A percentile compares a stretch with the other conserved stretches of the same genome.
These are phyloP conservation scores for Stenodera caucasica DNA, from an alignment of 2,888 invertebrate genomes.

Conservation along the genomic window DNA sequence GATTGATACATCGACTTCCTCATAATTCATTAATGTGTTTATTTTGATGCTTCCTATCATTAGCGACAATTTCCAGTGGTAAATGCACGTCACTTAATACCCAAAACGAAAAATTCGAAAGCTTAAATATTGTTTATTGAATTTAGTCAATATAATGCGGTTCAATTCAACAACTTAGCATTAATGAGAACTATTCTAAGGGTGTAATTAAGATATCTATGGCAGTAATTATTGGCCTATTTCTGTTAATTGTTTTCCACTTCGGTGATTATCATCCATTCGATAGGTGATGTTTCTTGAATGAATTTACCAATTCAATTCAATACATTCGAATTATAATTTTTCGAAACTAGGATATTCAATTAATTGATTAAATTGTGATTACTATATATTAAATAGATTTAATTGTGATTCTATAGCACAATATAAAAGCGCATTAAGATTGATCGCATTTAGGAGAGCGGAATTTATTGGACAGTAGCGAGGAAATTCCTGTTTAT, in stretches of 20 bases:
- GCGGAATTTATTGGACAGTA: slow-evolving; percentile 29
- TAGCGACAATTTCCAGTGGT: slow-evolving; percentile 20
- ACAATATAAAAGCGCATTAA: slow-evolving; percentile 29
- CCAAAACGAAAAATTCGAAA: too few species aligned
- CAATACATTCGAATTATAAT: background rate
- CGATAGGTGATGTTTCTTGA: background rate
- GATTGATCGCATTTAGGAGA: slow-evolving; percentile 30
- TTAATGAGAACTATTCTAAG: slow-evolving; percentile 30
- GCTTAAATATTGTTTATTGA: too few species aligned
- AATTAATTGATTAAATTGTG: background rate
- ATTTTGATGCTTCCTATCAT: slow-evolving; percentile 24
- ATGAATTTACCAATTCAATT: background rate
- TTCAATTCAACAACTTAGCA: slow-evolving; percentile 26
- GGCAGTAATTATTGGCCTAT: slow-evolving; percentile 27
- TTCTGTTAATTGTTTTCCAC: slow-evolving; percentile 25
- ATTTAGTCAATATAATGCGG: too few species aligned
- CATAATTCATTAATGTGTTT: slow-evolving; percentile 28
- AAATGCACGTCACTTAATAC: background rate
- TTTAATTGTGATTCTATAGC: slow-evolving; percentile 23
- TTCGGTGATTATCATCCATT: background rate
- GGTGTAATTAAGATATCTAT: slow-evolving; percentile 29
- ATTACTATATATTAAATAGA: slow-evolving; percentile 12
- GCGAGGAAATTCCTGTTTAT: slow-evolving; percentile 30
- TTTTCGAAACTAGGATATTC: background rate
- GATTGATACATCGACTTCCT: slow-evolving; percentile 13